Base-by-base conservation (phyloP, 2,888 invertebrate species). In the Arrhopalites spinosus region DNA sequence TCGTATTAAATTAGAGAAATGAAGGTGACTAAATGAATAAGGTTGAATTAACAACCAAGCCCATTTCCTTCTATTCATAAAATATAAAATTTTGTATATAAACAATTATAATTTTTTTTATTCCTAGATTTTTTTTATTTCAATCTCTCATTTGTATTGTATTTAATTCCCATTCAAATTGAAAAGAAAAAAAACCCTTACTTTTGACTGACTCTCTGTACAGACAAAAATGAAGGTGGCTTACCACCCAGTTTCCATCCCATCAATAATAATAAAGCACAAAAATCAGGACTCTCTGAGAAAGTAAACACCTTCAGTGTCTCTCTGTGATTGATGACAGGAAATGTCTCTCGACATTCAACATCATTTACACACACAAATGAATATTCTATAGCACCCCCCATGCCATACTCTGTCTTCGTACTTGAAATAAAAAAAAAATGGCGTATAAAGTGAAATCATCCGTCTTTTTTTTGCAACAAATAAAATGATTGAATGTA, bases 291-390 rank as follows among this genome's bases (percentile, higher is more conserved):
- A 43, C 23, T 30, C 36, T 36, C 71, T 71, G 71, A 71, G 71
- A 71, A 71, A 71, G 71, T 71, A 71, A 71, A 71, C 71, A 71
- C 59, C 59, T 71, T 50, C 7, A 20, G 7, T 7, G 70, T 70
- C 36, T 56, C 30, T 56, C 56, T 61, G 53, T 71, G 61, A 61
- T 59, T 71, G 71, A 61, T 71, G 59, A 71, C 71, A 56, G 71
- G 71, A 71, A 71, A 56, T 30, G n/a, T 20, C 43, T 43, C 43
- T 43, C 36, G 36, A n/a, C n/a, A n/a, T n/a, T n/a, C n/a, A n/a
- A n/a, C n/a, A n/a, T n/a, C n/a, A n/a, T n/a, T n/a, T n/a, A n/a
- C n/a, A n/a, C n/a, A n/a, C n/a, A n/a, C n/a, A n/a, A n/a, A n/a
- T n/a, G n/a, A n/a, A n/a, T n/a, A n/a, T n/a, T n/a, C n/a, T n/a